phyloP scores from a whole-genome alignment of 2,113 vertebrate species.

The Microcebus jonahi region DNA sequence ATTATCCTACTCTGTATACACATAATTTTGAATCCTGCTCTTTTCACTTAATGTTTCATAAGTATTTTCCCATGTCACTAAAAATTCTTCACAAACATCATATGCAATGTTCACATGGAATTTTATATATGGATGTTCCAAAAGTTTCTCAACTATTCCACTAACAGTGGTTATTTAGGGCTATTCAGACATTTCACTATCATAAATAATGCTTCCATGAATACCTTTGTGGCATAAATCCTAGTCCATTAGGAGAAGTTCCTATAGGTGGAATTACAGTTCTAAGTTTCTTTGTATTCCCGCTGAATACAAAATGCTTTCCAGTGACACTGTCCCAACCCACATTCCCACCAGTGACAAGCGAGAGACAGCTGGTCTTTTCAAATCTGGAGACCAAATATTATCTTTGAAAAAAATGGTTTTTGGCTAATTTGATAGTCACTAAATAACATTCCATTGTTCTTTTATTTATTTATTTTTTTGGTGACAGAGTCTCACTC shows the following conservation, averaged over 20 bases:
- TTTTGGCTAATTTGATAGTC: slow-evolving; percentile 49
- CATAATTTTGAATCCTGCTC: background rate
- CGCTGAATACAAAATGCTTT: slow-evolving; percentile 45
- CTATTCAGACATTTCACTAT: background rate
- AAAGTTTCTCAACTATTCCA: slow-evolving; percentile 25
- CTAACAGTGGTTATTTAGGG: background rate
- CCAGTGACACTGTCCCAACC: background rate
- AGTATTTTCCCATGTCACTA: background rate
- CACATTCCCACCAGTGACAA: background rate
- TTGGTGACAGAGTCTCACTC: too few relatives aligned
- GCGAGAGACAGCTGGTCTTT: slow-evolving; percentile 33
- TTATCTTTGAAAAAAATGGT: slow-evolving; percentile 31
- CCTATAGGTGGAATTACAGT: slow-evolving; percentile 20
- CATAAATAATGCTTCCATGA: background rate
- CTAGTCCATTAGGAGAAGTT: background rate
- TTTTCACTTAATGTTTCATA: background rate
- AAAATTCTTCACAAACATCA: slow-evolving; percentile 16
- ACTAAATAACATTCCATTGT: slow-evolving; percentile 66
- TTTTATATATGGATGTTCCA: background rate
- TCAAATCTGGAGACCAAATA: slow-evolving; percentile 49
- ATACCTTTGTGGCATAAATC: background rate
- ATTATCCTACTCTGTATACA: too few relatives aligned
- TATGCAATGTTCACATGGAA: background rate
- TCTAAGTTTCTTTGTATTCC: background rate
- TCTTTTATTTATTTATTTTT: slow-evolving; percentile 23